Evolutionary conservation across 2,888 invertebrate species (phyloP), one percentile per base, ranked within the genome.

Genomic region (Pasiphila rectangulata): DNA sequence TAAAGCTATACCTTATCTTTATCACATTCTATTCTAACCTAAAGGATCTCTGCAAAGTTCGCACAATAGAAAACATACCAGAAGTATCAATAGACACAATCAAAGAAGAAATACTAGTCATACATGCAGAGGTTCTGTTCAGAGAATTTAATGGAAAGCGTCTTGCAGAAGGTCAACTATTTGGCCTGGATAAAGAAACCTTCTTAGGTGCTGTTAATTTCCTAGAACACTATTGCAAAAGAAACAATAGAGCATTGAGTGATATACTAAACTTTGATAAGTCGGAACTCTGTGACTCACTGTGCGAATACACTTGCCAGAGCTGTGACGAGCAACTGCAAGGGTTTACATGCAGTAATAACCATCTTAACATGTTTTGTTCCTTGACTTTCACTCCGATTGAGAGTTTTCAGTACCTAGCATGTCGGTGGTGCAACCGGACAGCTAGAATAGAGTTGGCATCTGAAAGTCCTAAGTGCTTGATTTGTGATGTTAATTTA

Each of bases 361-460:
- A 69, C 1, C 87, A 87, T 64, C 30, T 73, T 1, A 88, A 83
- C 51, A 74, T 78, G 67, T 78, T 81, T 58, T 88, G 88, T 69
- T 64, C 72, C 7, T 16, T 77, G 12, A 77, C 79, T 15, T 82
- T 86, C 24, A 82, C 79, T 9, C 81, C 73, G 0, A 85, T 87
- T 54, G 59, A 68, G 9, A 47, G 37, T 51, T 56, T 69, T 48
- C 63, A 82, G 38, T 86, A 87, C 56, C 56, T 88, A 1, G 27
- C 68, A 0, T 88, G 88, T 61, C 68, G 59, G 23, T 54, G 67
- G 32, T 88, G 88, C 54, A 62, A 67, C 10, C 44, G 63, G 1
- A 75, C 69, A 3, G 81, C 79, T 4, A 68, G 72, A 36, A 42
- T 50, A 10, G 83, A 85, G 38, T 53, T 84, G 27, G 51, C 49